Evolutionary conservation across 2,888 invertebrate species (phyloP).

Genomic region (Coremacera marginata): DNA sequence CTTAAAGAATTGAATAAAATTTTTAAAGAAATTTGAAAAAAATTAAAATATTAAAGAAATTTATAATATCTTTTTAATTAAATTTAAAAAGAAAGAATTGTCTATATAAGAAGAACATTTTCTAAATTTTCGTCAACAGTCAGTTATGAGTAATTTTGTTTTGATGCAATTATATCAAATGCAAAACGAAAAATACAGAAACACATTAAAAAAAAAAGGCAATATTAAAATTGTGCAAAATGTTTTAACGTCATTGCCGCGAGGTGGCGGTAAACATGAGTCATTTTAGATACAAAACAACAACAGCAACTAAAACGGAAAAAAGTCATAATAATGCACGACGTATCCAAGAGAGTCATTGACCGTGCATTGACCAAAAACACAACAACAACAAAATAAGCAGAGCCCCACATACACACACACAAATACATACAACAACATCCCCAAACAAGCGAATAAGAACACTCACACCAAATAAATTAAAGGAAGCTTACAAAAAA

Average conservation of each 20-base stretch:
- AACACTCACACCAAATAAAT: conserved; percentile 3
- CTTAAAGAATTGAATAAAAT: no score
- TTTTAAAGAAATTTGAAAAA: no score
- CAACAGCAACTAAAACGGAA: not conserved
- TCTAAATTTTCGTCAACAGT: no score
- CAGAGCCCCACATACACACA: not conserved
- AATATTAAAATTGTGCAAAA: not conserved
- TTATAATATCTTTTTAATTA: no score
- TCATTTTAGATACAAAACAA: conserved; percentile 1
- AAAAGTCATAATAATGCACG: conserved; percentile 2
- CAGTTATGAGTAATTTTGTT: not conserved
- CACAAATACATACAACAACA: not conserved
- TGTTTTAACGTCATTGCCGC: not conserved
- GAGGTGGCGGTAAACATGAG: not conserved
- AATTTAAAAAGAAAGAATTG: no score
- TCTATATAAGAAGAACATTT: no score
- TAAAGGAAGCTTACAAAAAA: conserved; percentile 17
- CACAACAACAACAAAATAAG: not conserved
- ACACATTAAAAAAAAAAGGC: not conserved
- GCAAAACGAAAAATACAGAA: not conserved
- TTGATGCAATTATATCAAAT: not conserved
- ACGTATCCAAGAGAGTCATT: conserved; percentile 23
- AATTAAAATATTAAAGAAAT: no score
- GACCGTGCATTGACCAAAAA: conserved; percentile 28
- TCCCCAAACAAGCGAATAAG: not conserved